Evolutionary conservation across 2,113 vertebrate species (phyloP).

Genomic region (Loxodonta africana): DNA sequence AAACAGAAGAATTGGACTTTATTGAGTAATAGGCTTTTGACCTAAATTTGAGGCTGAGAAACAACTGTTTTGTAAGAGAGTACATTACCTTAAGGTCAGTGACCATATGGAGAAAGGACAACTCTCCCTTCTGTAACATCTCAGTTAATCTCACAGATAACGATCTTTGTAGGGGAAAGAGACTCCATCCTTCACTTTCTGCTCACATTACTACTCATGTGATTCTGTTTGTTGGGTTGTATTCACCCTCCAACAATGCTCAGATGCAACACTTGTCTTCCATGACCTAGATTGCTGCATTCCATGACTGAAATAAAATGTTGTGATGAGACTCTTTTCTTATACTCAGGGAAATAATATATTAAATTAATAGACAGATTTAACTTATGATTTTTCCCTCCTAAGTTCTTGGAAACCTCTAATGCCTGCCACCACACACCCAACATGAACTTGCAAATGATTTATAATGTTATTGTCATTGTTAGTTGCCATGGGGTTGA

Average conservation of each 20-base stretch:
- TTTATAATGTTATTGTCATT: not conserved
- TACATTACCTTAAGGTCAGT: not conserved
- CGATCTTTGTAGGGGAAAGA: not conserved
- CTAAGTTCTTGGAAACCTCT: not conserved
- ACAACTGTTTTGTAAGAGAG: not conserved
- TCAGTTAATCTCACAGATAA: not conserved
- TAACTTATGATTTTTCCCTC: not conserved
- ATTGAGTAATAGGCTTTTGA: not conserved
- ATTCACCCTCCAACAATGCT: not conserved
- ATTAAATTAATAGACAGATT: not conserved
- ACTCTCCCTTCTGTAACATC: not conserved
- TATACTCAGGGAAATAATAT: not conserved
- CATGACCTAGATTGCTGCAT: not conserved
- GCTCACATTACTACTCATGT: not conserved
- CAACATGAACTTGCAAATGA: not conserved
- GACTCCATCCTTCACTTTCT: not conserved
- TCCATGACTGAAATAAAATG: not conserved
- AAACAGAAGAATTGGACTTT: not conserved
- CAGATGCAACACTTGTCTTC: not conserved
- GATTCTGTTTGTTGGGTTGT: not conserved
- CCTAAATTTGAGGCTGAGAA: not conserved
- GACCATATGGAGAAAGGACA: not conserved
- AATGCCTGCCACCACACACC: not conserved
- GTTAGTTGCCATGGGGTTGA: not conserved
- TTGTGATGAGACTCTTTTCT: not conserved